Percentiles rank a stretch among this genome's conserved stretches.
Conservation (phyloP, 2,797 vertebrate genomes). For the Typhlichthys subterraneus region DNA sequence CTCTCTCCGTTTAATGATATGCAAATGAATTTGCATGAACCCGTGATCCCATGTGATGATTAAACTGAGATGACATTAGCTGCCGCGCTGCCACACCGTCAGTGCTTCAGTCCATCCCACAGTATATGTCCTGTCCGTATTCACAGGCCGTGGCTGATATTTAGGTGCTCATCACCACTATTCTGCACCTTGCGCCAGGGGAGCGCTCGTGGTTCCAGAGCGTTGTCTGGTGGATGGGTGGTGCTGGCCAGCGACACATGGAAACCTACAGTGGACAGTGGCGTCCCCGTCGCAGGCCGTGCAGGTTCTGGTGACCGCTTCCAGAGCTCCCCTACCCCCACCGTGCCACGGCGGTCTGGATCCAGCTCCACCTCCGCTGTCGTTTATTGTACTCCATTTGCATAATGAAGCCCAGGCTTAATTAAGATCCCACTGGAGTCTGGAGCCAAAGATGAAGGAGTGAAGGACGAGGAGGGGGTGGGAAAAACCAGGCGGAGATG, state of each 20-base stretch:
- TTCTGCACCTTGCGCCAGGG: conserved; percentile 57
- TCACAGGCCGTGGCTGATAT: conserved; percentile 70
- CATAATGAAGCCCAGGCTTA: conserved; percentile 84
- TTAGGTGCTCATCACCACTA: conserved; percentile 63
- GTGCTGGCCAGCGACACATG: conserved; percentile 13
- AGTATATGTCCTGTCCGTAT: conserved; percentile 48
- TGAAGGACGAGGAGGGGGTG: neutral
- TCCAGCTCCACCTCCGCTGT: conserved; percentile 74
- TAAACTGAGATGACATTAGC: conserved; percentile 81
- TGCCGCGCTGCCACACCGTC: conserved; percentile 69
- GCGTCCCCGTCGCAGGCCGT: conserved; percentile 24
- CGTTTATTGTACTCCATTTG: conserved; percentile 82
- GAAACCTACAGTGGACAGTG: conserved; percentile 13
- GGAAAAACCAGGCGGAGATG: conserved; percentile 8
- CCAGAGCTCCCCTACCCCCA: conserved; percentile 48
- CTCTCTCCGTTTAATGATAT: conserved; percentile 80
- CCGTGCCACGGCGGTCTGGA: conserved; percentile 56
- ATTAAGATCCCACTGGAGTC: conserved; percentile 84
- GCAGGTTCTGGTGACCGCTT: conserved; percentile 45
- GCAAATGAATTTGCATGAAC: conserved; percentile 82
- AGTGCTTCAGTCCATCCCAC: conserved; percentile 65
- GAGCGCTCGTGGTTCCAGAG: conserved; percentile 48
- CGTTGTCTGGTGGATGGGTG: conserved; percentile 27
- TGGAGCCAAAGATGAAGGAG: conserved; percentile 72
- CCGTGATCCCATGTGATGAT: conserved; percentile 78